Base-by-base conservation (phyloP, 2,888 invertebrate species). In the Atethmia centrago region DNA sequence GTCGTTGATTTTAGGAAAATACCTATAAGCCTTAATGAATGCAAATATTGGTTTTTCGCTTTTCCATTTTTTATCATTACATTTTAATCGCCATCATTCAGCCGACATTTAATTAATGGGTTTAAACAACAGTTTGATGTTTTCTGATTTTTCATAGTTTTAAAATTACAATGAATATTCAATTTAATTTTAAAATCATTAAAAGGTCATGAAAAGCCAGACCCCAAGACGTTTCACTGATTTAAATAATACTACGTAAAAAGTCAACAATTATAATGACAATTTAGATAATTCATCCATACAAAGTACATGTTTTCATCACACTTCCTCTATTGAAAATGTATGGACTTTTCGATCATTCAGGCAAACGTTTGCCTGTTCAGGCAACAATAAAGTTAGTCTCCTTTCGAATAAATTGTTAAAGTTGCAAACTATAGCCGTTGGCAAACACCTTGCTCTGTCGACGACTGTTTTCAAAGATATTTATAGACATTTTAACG, bases 381-480 rank as follows among this genome's bases (percentile, higher is more conserved):
- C 59, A 80, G 59, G 53, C 51, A 51, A 71, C 67, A 71, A 85
- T 76, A 77, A 82, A 85, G 42, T 79, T 63, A 36, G 64, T 64
- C 16, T 63, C 25, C 62, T 61, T 58, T 51, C 62, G 73, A 79
- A 87, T 84, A 88, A 84, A 82, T 88, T 82, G 79, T 45, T 49
- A 63, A 85, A 88, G 69, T 88, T 85, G 31, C 62, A 40, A 84
- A 84, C 84, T 88, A 80, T 81, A 51, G 69, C 47, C 73, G 73
- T 73, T 79, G 51, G 80, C 77, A 80, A 83, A 87, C 84, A 88
- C 86, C 85, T 85, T 80, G 71, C 69, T 28, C 62, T 78, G 83
- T 79, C 80, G 82, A 45, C 85, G 85, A 74, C 74, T 74, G 81
- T 66, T 80, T 55, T 3, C 69, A 66, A 61, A 67, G 59, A 80